Evolutionary conservation across 2,797 vertebrate genomes (phyloP).

Genomic region (Amphiprion clarkii): DNA sequence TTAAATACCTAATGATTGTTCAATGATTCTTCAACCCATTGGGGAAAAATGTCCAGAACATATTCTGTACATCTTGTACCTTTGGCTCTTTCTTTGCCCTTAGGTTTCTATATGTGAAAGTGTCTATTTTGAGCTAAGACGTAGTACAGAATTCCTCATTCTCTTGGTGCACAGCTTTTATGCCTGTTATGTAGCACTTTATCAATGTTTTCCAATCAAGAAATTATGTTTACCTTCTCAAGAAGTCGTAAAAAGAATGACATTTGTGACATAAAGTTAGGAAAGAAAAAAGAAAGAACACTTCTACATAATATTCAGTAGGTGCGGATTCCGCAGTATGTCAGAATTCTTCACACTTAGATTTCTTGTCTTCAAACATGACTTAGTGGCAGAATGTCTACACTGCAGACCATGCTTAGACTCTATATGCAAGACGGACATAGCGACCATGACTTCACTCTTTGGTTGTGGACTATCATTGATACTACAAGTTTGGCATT

Average conservation of each 20-base stretch:
- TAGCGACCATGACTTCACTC: too few relatives aligned
- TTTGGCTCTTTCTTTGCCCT: background rate
- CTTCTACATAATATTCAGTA: slow-evolving; percentile 8
- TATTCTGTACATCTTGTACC: background rate
- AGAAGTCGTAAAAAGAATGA: too few relatives aligned
- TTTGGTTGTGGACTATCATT: too few relatives aligned
- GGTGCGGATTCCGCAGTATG: background rate
- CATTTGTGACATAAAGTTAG: too few relatives aligned
- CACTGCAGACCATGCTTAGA: too few relatives aligned
- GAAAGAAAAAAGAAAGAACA: too few relatives aligned
- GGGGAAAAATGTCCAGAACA: slow-evolving; percentile 23
- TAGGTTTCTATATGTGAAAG: background rate
- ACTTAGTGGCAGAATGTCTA: background rate
- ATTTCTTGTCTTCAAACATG: too few relatives aligned
- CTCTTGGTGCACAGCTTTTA: background rate
- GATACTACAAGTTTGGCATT: too few relatives aligned
- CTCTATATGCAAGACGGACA: too few relatives aligned
- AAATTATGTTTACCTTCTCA: background rate
- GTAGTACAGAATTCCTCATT: background rate
- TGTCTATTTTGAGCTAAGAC: background rate
- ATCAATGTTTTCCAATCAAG: background rate
- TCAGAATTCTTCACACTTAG: background rate
- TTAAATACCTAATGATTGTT: slow-evolving; percentile 27
- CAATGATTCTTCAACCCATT: slow-evolving; percentile 6
- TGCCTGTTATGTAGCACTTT: background rate